phyloP scores from a whole-genome alignment of 2,888 invertebrate species.

The Himalopsyche kuldschensis region DNA sequence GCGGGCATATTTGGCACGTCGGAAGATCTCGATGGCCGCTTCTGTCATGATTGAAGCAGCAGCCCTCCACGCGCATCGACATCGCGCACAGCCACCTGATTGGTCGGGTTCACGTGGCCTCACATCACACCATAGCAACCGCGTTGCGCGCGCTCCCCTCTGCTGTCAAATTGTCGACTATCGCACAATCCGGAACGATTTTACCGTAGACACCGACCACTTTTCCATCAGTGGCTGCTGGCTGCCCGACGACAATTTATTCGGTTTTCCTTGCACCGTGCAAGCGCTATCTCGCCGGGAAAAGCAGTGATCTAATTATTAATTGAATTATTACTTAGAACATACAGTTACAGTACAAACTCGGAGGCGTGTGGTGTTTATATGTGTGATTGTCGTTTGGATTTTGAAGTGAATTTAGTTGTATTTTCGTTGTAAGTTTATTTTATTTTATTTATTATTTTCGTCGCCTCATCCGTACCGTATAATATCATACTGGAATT shows the following conservation, averaged over 20 bases:
- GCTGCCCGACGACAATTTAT: conserved; percentile 17
- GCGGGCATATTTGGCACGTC: background rate
- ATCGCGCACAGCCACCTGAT: conserved; percentile 52
- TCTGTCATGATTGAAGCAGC: conserved; percentile 8
- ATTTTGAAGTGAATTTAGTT: conserved; percentile 14
- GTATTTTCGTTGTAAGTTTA: conserved; percentile 24
- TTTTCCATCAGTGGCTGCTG: conserved; percentile 35
- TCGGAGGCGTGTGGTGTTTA: background rate
- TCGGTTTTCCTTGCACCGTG: background rate
- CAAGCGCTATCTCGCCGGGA: background rate
- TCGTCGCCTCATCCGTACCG: background rate
- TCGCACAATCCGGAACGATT: conserved; percentile 36
- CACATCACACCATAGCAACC: conserved; percentile 74
- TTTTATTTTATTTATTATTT: conserved; percentile 14
- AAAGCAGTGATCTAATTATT: conserved; percentile 8
- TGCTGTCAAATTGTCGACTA: conserved; percentile 46
- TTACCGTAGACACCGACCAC: conserved; percentile 19
- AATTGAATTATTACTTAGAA: conserved; percentile 9
- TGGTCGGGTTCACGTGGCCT: conserved; percentile 73
- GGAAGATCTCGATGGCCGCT: background rate
- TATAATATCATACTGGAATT: background rate
- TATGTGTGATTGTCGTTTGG: background rate
- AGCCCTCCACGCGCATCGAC: conserved; percentile 43
- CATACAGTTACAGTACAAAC: background rate
- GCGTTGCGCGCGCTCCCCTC: conserved; percentile 43